Conservation (phyloP, 2,797 vertebrate species). For the Micrastur ruficollis region DNA sequence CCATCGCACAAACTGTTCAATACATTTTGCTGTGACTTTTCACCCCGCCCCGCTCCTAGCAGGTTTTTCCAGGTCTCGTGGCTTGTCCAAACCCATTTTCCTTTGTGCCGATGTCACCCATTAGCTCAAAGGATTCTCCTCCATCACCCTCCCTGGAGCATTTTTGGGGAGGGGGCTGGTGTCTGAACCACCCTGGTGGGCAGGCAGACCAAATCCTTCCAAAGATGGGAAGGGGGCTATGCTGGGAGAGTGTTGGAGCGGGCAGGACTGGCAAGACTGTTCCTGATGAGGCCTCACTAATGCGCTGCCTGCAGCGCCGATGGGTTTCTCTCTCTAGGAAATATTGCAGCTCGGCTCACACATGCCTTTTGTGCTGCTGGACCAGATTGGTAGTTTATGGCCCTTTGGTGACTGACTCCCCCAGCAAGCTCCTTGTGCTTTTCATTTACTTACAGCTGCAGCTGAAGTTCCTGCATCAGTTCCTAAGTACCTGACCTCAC, state of each 20-base stretch:
- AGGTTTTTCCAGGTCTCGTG: background rate
- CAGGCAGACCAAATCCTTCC: background rate
- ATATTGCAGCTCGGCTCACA: background rate
- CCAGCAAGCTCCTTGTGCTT: background rate
- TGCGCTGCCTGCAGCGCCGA: rapidly evolving
- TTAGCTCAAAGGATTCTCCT: background rate
- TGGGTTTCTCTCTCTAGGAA: background rate
- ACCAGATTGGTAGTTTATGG: background rate
- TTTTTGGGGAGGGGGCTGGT: background rate
- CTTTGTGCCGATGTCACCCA: background rate
- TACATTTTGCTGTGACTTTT: background rate
- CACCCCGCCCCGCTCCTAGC: background rate
- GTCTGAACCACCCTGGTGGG: background rate
- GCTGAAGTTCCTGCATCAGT: background rate
- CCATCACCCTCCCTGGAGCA: background rate
- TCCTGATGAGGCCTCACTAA: background rate
- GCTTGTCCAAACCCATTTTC: background rate
- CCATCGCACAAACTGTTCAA: rapidly evolving
- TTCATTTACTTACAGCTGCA: background rate
- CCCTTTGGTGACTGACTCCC: background rate
- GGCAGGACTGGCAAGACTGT: background rate
- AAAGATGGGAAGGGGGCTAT: rapidly evolving
- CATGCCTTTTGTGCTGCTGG: background rate
- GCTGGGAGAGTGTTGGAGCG: background rate
- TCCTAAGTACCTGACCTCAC: slow-evolving; percentile 14